Percentiles rank a stretch among this genome's conserved stretches.
phyloP scores from a whole-genome alignment of 2,797 vertebrate species.

The Mallotus villosus region DNA sequence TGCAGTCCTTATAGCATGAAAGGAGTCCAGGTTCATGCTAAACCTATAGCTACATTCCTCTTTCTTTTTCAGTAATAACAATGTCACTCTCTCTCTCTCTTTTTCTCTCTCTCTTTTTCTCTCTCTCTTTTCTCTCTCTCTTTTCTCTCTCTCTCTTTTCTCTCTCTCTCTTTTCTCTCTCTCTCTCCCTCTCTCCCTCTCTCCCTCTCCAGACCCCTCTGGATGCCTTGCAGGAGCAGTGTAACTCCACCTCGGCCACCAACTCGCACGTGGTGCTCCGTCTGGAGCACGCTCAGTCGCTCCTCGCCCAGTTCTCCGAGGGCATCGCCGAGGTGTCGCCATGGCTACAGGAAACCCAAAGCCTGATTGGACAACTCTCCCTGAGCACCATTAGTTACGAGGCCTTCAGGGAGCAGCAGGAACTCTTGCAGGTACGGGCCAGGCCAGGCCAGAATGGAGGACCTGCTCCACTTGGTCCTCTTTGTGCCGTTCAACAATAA shows the following conservation, averaged over 20 bases:
- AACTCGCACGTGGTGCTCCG: conserved; percentile 75
- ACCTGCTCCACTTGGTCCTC: conserved; percentile 32
- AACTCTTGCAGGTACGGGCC: conserved; percentile 82
- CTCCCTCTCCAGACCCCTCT: conserved; percentile 64
- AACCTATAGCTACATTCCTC: neutral
- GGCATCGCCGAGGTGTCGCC: conserved; percentile 79
- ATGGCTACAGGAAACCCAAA: conserved; percentile 83
- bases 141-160: neutral
- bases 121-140: neutral
- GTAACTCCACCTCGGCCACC: conserved; percentile 72
- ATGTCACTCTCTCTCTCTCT: neutral
- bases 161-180: too few relatives aligned
- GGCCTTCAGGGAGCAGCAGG: conserved; percentile 85
- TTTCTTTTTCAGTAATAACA: neutral
- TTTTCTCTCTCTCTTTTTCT: neutral
- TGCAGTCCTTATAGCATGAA: too few relatives aligned
- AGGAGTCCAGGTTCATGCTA: too few relatives aligned
- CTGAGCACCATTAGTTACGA: conserved; percentile 75
- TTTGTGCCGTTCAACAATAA: conserved; percentile 54
- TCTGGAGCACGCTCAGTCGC: conserved; percentile 83
- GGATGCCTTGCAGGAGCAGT: conserved; percentile 73
- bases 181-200: neutral
- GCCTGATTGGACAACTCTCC: conserved; percentile 68
- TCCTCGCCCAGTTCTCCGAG: conserved; percentile 82
- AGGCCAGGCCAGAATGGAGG: conserved; percentile 28